Evolutionary conservation across 2,888 invertebrate genomes (phyloP).

Genomic region (Drosophila subsilvestris): DNA sequence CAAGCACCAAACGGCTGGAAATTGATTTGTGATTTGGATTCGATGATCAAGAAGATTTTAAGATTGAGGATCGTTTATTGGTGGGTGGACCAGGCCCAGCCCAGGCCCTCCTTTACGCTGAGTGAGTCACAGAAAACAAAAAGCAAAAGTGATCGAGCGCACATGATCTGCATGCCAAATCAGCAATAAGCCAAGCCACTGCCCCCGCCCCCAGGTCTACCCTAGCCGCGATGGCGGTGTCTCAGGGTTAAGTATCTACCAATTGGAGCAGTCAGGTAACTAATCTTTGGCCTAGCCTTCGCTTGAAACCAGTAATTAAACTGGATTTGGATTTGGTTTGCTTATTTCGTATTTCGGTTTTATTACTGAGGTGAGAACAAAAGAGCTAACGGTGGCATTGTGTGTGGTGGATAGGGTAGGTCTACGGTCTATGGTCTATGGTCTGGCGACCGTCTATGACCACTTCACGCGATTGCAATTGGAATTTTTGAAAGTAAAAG

Average conservation of each 20-base stretch:
- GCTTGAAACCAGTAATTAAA: slow-evolving; percentile 48
- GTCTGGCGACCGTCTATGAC: slow-evolving; percentile 5
- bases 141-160: slow-evolving; percentile 56
- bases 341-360: background rate
- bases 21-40: background rate
- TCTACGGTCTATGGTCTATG: background rate
- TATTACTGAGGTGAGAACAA: slow-evolving; percentile 42
- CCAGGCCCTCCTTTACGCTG: background rate
- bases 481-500: slow-evolving; percentile 77
- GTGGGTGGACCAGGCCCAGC: slow-evolving; percentile 2
- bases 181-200: slow-evolving; percentile 13
- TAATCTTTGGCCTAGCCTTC: slow-evolving; percentile 63
- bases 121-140: background rate
- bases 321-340: slow-evolving; percentile 43
- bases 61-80: background rate
- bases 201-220: background rate
- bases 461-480: slow-evolving; percentile 24
- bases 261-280: slow-evolving; percentile 48
- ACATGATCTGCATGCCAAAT: slow-evolving; percentile 66
- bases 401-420: background rate
- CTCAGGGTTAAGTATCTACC: slow-evolving; percentile 52
- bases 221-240: background rate
- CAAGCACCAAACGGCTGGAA: slow-evolving; percentile 14
- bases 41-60: background rate
- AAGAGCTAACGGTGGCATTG: slow-evolving; percentile 17